Evolutionary conservation across 2,888 invertebrate genomes (phyloP), one percentile per base, ranked within the genome.

Genomic region (Drosophila atripex): DNA sequence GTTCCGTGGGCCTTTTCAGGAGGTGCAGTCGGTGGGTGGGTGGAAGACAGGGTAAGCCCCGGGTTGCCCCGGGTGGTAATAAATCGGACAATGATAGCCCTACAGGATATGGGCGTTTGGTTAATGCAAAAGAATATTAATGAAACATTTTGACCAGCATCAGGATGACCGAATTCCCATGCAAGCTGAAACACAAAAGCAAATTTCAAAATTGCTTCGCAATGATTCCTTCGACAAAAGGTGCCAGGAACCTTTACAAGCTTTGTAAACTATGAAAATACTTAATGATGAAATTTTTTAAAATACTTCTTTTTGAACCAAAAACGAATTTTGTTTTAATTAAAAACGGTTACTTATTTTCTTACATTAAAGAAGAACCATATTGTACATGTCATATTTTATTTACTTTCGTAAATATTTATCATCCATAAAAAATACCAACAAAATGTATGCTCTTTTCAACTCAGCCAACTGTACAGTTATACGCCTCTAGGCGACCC

Each of bases 41-140:
- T 64, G 49, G 11, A 39, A 47, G 43, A 4, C 21, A 41, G 64
- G 28, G 49, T 21, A 43, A 12, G n/a, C n/a, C n/a, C n/a, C n/a
- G 38, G 45, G 18, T 14, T 18, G 45, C 63, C 43, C 53, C 51
- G 45, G 65, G 58, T 65, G 55, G 38, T 63, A 80, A 74, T 77
- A 77, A 78, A 70, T 78, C 76, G 53, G 65, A 18, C 60, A 50
- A 60, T 53, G 73, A 78, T 78, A 78, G 30, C 43, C 12, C 51
- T 23, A 47, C 55, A 50, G 55, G 25, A 66, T 51, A 59, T 35
- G 46, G 72, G 70, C 63, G 64, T 66, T 45, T 32, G 43, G 16
- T 30, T 56, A 56, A 60, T 66, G 45, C 28, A 21, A 46, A 38
- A 7, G 18, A 45, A 57, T 30, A 58, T 73, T 59, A 75, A 72